A percentile compares a stretch with the other conserved stretches of the same genome.
Evolutionary conservation across 2,797 vertebrate genomes (phyloP).

Genomic region (Picus viridis): DNA sequence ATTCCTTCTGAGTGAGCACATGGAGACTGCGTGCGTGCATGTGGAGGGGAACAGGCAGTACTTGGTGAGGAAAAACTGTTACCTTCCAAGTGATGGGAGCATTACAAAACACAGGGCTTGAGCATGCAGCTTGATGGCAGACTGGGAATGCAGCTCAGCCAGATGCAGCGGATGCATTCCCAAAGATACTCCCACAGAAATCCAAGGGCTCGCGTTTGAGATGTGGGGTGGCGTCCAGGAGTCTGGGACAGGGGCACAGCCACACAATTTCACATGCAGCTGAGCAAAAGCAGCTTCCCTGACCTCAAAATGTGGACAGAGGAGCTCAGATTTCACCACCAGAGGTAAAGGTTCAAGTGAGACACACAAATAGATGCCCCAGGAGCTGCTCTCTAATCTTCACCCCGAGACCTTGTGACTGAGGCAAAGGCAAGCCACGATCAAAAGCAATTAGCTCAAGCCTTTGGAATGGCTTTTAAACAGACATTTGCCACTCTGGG

Average conservation of each 20-base stretch:
- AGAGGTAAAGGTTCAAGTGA: neutral
- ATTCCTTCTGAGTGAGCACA: conserved; percentile 28
- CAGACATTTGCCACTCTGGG: neutral
- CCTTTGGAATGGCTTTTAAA: neutral
- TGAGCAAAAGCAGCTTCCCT: neutral
- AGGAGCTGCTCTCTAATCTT: neutral
- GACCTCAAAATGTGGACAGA: neutral
- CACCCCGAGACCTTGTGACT: neutral
- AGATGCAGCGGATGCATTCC: neutral
- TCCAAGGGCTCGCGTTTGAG: neutral
- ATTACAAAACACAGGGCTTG: neutral
- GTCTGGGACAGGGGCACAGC: neutral
- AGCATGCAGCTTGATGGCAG: neutral
- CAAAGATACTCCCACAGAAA: neutral
- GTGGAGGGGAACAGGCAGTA: neutral
- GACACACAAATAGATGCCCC: neutral
- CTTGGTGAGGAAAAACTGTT: neutral
- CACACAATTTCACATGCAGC: neutral
- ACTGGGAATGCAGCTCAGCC: neutral
- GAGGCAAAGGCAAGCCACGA: neutral
- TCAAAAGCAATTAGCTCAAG: neutral
- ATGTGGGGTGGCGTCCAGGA: neutral
- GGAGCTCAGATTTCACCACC: neutral
- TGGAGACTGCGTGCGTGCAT: accelerated
- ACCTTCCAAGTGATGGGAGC: neutral